Evolutionary conservation across 2,797 vertebrate species (phyloP).

Genomic region (Xiphophorus birchmanni): DNA sequence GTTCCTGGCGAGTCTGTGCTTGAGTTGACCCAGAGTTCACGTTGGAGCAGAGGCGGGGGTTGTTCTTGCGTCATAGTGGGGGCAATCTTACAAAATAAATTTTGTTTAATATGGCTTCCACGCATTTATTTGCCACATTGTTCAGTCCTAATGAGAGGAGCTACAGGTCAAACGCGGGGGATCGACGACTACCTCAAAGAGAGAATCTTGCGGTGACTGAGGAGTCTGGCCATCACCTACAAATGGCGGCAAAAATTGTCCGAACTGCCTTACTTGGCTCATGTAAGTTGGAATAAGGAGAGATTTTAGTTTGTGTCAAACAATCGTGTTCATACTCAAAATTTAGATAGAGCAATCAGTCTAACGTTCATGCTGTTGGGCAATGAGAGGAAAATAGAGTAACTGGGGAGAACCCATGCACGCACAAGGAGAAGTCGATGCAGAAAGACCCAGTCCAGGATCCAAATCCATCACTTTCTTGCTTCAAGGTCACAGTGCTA

Average conservation of each 20-base stretch:
- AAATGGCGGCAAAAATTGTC: neutral
- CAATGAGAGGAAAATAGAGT: neutral
- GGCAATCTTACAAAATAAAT: neutral
- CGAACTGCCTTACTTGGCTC: neutral
- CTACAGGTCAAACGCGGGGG: neutral
- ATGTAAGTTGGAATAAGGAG: neutral
- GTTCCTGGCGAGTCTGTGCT: conserved; percentile 65
- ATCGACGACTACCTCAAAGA: neutral
- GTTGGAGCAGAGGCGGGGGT: conserved; percentile 24
- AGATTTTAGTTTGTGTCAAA: neutral
- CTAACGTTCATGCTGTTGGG: neutral
- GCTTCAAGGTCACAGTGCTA: neutral
- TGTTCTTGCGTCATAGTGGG: conserved; percentile 9
- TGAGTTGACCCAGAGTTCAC: conserved; percentile 51
- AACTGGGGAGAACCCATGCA: neutral
- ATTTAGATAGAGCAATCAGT: neutral
- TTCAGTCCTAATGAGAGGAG: neutral
- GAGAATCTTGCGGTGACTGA: neutral
- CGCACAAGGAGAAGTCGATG: neutral
- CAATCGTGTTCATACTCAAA: neutral
- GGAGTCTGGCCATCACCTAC: neutral
- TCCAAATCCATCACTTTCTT: neutral
- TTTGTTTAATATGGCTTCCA: neutral
- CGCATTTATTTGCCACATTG: neutral
- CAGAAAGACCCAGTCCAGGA: neutral